Conservation (phyloP, 2,113 vertebrate genomes). For the Phalacrocorax pelagicus region DNA sequence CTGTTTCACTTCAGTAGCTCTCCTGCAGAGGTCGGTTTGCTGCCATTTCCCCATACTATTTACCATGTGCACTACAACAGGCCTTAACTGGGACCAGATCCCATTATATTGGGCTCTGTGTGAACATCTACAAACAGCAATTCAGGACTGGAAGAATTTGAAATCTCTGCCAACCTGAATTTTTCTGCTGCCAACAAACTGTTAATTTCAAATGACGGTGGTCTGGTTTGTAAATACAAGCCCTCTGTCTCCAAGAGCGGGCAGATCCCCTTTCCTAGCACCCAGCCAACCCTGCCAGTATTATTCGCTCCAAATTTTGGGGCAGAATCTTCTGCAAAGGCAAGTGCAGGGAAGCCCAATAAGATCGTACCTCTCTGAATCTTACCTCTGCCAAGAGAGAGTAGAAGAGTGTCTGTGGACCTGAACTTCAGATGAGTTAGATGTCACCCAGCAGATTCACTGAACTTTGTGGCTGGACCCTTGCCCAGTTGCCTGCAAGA, state of each 20-base stretch:
- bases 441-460: not conserved
- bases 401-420: not conserved
- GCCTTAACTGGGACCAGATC: not conserved
- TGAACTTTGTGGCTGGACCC: not conserved
- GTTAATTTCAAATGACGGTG: not conserved
- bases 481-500: constrained; percentile 1
- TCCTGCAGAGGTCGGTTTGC: not conserved
- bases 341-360: not conserved
- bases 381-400: not conserved
- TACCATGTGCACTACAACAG: not conserved
- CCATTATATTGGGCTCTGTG: not conserved
- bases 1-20: not conserved
- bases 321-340: not conserved
- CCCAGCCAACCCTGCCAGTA: not conserved
- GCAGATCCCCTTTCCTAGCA: not conserved
- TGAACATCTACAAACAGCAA: not conserved
- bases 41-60: not conserved
- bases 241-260: not conserved
- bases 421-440: not conserved
- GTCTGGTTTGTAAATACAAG: not conserved
- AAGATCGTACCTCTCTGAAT: not conserved
- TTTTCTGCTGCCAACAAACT: not conserved
- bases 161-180: not conserved
- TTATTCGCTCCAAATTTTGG: not conserved
- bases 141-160: not conserved